phyloP scores from a whole-genome alignment of 2,113 vertebrate species.

The Corythornis cristatus region DNA sequence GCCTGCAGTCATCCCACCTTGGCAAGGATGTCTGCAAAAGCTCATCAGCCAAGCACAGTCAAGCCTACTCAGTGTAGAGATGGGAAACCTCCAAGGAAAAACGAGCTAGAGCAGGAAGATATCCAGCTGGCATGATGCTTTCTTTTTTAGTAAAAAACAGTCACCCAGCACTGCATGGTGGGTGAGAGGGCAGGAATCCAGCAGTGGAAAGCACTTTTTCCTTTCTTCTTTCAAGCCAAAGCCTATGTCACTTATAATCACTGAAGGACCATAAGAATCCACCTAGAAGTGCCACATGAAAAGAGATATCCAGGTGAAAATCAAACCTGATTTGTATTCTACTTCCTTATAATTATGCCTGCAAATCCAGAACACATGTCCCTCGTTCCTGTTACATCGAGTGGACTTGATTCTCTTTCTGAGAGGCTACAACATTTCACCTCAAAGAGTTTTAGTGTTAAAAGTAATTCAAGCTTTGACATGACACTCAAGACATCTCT shows the following conservation, averaged over 20 bases:
- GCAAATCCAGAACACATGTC: accelerated
- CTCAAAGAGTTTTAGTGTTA: background rate
- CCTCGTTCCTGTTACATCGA: background rate
- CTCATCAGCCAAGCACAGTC: constrained; percentile 61
- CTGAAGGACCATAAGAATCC: background rate
- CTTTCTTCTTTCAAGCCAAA: background rate
- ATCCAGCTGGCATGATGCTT: constrained; percentile 32
- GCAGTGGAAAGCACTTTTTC: background rate
- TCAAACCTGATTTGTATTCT: background rate
- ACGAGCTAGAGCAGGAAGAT: constrained; percentile 33
- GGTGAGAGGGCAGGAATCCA: constrained; percentile 2
- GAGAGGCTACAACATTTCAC: background rate
- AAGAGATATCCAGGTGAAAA: background rate
- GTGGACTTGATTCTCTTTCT: background rate
- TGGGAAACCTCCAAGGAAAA: constrained; percentile 70
- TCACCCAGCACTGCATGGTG: background rate
- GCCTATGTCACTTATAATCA: background rate
- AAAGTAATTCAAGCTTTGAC: background rate
- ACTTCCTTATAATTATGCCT: background rate
- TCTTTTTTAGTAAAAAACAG: constrained; percentile 22
- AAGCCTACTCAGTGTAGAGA: constrained; percentile 49
- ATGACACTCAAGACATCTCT: background rate
- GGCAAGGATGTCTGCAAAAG: constrained; percentile 31
- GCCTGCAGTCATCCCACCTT: constrained; percentile 62
- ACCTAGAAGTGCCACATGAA: background rate